Conservation (phyloP, 2,888 invertebrate genomes). For the Buathra laborator region DNA sequence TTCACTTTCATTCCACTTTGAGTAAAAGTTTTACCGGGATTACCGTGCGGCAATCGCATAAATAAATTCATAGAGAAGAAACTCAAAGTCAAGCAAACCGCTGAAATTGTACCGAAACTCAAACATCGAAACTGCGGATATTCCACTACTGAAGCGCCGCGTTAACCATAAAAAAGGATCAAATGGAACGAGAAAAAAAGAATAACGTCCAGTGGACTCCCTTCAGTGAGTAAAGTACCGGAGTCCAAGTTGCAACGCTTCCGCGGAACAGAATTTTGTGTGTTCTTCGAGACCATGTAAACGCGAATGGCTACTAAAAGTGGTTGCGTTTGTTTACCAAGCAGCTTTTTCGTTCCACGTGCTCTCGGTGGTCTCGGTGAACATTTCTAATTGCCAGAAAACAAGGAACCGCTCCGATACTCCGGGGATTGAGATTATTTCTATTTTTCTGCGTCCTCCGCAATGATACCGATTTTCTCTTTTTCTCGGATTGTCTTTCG, state of each 20-base stretch:
- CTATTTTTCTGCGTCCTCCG: slow-evolving; percentile 16
- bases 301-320: slow-evolving; percentile 43
- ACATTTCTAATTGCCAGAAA: slow-evolving; percentile 54
- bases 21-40: background rate
- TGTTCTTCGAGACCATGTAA: slow-evolving; percentile 6
- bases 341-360: slow-evolving; percentile 48
- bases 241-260: slow-evolving; percentile 13
- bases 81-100: background rate
- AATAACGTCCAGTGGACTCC: slow-evolving; percentile 10
- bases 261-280: slow-evolving; percentile 40
- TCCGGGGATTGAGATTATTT: slow-evolving; percentile 46
- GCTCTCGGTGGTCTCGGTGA: slow-evolving; percentile 15
- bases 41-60: too few species aligned
- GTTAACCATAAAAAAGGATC: background rate
- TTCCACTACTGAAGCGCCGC: background rate
- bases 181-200: background rate
- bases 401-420: background rate
- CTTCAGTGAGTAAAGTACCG: background rate
- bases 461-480: slow-evolving; percentile 9
- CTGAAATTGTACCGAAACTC: slow-evolving; percentile 9
- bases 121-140: background rate
- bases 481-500: slow-evolving; percentile 25
- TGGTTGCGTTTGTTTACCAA: slow-evolving; percentile 61
- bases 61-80: background rate
- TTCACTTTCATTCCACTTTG: background rate